Base-by-base conservation (phyloP, 2,888 invertebrate species). In the Sericinus montela region DNA sequence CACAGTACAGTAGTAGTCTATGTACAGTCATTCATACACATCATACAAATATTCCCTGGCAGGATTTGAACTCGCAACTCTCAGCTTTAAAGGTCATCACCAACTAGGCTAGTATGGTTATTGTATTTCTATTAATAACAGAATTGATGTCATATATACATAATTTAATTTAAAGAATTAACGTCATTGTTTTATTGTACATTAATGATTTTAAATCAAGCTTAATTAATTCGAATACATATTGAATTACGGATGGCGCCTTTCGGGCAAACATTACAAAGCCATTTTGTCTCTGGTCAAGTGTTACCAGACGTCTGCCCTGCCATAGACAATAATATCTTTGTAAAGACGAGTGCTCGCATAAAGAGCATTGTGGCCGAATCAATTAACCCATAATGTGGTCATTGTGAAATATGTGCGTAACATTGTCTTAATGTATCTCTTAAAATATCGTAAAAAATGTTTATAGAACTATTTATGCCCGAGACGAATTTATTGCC, bases 361-460 rank as follows among this genome's bases (percentile, higher is more conserved):
- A 83, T 75, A 85, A 84, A 79, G 84, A 59, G 66, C 82, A 84
- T 85, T 87, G 87, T 87, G 72, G 80, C 70, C 75, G 75, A 83
- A 85, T 85, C 87, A 85, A 86, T 87, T 86, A 87, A 73, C 67
- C 71, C 73, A 87, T 86, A 87, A 87, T 86, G 87, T 84, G 65
- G 55, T 71, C 85, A 86, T 87, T 87, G 87, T 86, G 73, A 75
- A 77, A 75, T 71, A 67, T 70, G 53, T 58, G 71, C 71, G 72
- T 80, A 84, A 86, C 86, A 87, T 86, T 87, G 87, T 87, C 78
- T 81, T 83, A 84, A 86, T 86, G 81, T 83, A 83, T 77, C 78
- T 81, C 74, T 67, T 75, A 65, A 75, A 74, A 76, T 76, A 83
- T 79, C 85, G 78, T 81, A 76, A 83, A 80, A 78, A 65, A 83